A percentile compares a stretch with the other conserved stretches of the same genome.
Conservation (phyloP, 2,797 vertebrate species). For the Sardinella longiceps region DNA sequence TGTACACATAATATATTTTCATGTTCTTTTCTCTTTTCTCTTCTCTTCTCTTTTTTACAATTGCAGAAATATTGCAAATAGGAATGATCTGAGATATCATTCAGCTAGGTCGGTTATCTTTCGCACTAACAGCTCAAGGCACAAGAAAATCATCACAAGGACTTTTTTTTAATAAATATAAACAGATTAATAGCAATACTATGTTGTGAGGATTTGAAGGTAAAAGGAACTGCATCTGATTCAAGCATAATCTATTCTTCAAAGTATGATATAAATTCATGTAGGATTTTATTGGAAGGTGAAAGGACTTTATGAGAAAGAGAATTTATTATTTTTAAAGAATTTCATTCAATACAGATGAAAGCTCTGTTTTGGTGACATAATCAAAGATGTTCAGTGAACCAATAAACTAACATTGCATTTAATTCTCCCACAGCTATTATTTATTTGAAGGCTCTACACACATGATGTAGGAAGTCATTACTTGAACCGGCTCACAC, state of each 20-base stretch:
- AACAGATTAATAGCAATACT: too few relatives aligned
- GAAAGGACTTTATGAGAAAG: background rate
- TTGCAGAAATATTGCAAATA: too few relatives aligned
- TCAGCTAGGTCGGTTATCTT: too few relatives aligned
- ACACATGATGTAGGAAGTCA: constrained; percentile 30
- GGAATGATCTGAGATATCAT: too few relatives aligned
- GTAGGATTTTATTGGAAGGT: background rate
- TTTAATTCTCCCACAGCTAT: constrained; percentile 43
- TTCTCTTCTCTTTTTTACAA: too few relatives aligned
- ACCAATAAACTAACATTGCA: constrained; percentile 54
- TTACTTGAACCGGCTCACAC: constrained; percentile 31
- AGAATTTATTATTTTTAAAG: background rate
- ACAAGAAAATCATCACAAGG: too few relatives aligned
- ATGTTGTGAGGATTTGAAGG: background rate
- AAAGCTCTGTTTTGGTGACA: background rate
- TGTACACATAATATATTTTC: too few relatives aligned
- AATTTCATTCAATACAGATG: background rate
- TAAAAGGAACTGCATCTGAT: background rate
- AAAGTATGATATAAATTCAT: background rate
- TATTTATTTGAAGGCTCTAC: constrained; percentile 42
- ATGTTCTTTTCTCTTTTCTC: too few relatives aligned
- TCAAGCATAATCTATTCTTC: background rate
- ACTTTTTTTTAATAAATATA: too few relatives aligned
- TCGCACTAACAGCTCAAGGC: too few relatives aligned
- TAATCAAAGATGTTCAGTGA: constrained; percentile 38